Evolutionary conservation across 2,888 invertebrate genomes (phyloP), one percentile per base, ranked within the genome.

Genomic region (Tipula helvola): DNA sequence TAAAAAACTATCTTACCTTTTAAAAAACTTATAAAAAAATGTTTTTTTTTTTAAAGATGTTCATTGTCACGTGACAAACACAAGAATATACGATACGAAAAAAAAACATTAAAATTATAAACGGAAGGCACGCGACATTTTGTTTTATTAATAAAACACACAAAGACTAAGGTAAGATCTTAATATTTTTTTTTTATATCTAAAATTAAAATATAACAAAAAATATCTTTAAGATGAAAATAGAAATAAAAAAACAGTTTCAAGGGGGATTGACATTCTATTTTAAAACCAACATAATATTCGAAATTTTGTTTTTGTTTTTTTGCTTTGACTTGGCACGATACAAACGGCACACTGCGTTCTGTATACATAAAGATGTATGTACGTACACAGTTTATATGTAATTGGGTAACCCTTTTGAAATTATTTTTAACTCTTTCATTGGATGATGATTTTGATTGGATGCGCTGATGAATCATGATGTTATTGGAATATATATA

Each of bases 1-100:
- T 71, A 71, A 71, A 71, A 71, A 71, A 71, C 71, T 71, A 71
- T 71, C 71, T 71, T 71, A 71, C 71, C 71, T 71, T 71, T 71
- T 28, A 71, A 71, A 71, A 71, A 71, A 71, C 28, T 18, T 71
- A 71, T 47, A n/a, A 42, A 42, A 52, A 52, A 52, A 71, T 71
- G 28, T 28, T 71, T 71, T 71, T 52, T 13, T 57, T 57, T 57
- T 28, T 71, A 71, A 71, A 71, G 71, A 71, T 71, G 71, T 71
- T 71, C 71, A 71, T 71, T 71, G 71, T 71, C 71, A 71, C 71
- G 71, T 71, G 71, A 71, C 71, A 71, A 71, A 71, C 71, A 71
- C 71, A 71, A 71, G 71, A 71, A 28, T 71, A 71, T 28, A 71
- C 16, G 16, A 71, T n/a, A n/a, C n/a, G 10, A 71, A 71, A 28